Base-by-base conservation (phyloP, 2,888 invertebrate species). In the Corythucha ciliata region DNA sequence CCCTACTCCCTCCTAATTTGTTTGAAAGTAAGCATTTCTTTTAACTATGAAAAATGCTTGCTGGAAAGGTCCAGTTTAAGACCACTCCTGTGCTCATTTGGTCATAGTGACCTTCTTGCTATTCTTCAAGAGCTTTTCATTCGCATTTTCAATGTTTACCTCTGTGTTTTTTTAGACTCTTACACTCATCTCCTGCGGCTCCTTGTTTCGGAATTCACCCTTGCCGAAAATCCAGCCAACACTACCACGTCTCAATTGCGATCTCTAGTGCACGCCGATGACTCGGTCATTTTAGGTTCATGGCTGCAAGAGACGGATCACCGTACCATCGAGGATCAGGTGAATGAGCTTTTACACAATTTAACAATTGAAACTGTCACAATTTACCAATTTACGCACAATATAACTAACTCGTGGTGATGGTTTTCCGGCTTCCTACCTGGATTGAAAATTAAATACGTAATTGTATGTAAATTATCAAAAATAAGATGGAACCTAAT, bases 231-330 rank as follows among this genome's bases (percentile, higher is more conserved):
- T 66, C 83, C 84, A 20, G 89, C 91, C 10, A 89, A 88, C 61
- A 93, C 92, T 3, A 87, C 90, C 1, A 90, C 83, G 18, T 91
- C 91, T 0, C 75, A 85, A 57, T 71, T 90, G 55, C 73, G 86
- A 40, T 75, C 79, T n/a, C 78, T 89, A 53, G 91, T 91, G 63
- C 87, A 89, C 65, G 81, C 83, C 6, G 87, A 89, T 64, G 89
- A 90, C 68, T 88, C 91, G 0, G 87, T 93, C 34, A 82, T 97
- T 49, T 72, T 96, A 27, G 93, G 93, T 10, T 90, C 91, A 44
- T 93, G 93, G 89, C 76, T 94, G 33, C 90, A 92, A 67, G 93
- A 96, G 66, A 93, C 92, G 0, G 94, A 96, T 68, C 94, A 97
- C 68, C 83, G 90, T 56, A 86, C 86, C 40, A 91, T 97, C 59